phyloP scores from a whole-genome alignment of 2,888 invertebrate genomes.

The Dryocosmus kuriphilus region DNA sequence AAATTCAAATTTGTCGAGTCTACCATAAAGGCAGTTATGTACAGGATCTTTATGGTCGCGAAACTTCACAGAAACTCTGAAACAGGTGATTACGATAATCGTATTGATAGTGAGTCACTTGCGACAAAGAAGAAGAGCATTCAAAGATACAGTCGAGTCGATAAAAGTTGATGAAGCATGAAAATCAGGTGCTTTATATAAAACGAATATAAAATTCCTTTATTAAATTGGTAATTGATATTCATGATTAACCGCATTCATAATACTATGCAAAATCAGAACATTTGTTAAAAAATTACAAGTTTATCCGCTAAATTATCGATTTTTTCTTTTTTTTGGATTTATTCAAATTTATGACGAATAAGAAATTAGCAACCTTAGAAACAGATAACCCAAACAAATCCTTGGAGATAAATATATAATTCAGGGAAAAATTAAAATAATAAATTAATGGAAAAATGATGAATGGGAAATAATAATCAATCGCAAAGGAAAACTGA shows the following conservation, averaged over 20 bases:
- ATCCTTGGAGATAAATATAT: background rate
- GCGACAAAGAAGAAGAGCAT: background rate
- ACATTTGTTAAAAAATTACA: background rate
- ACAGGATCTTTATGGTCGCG: background rate
- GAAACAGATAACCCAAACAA: background rate
- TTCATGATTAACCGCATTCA: background rate
- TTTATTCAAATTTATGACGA: background rate
- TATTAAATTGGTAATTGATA: background rate
- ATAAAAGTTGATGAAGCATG: background rate
- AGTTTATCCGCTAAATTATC: background rate
- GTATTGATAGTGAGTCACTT: slow-evolving; percentile 4
- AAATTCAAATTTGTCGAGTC: background rate
- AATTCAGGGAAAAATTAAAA: background rate
- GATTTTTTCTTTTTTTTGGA: no score
- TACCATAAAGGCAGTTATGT: background rate
- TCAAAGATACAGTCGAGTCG: background rate
- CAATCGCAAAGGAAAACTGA: background rate
- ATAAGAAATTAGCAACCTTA: background rate
- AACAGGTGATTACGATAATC: slow-evolving; percentile 6
- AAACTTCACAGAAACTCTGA: background rate
- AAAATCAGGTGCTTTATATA: background rate
- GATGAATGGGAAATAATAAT: background rate
- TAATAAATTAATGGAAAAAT: background rate
- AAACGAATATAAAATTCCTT: background rate
- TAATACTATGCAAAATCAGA: background rate